Evolutionary conservation across 2,797 vertebrate species (phyloP).

Genomic region (Vultur gryphus): DNA sequence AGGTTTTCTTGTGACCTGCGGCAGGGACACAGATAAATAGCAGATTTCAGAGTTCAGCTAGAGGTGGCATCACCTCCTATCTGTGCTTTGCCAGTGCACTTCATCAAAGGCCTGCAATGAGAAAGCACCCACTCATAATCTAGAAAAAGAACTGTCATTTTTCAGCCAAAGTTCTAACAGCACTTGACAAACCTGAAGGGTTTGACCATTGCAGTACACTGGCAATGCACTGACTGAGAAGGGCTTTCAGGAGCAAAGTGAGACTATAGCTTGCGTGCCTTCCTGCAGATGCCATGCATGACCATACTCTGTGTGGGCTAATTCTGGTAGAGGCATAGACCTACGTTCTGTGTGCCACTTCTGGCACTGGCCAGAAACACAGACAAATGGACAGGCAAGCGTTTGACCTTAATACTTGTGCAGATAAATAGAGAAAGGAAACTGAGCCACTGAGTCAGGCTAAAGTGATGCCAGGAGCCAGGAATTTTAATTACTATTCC

Average conservation of each 20-base stretch:
- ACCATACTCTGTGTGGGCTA: rapidly evolving
- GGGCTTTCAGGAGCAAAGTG: not conserved
- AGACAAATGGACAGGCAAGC: not conserved
- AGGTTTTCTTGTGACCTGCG: not conserved
- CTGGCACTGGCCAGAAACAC: not conserved
- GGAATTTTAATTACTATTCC: not conserved
- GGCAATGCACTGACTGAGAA: not conserved
- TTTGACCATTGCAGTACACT: rapidly evolving
- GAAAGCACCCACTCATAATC: not conserved
- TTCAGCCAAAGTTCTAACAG: not conserved
- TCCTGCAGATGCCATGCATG: rapidly evolving
- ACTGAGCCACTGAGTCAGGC: not conserved
- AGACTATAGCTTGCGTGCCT: not conserved
- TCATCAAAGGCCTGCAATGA: not conserved
- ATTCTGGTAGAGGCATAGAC: not conserved
- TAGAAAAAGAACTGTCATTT: not conserved
- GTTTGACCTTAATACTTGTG: not conserved
- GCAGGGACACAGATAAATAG: not conserved
- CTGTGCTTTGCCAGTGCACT: not conserved
- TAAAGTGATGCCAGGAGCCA: not conserved
- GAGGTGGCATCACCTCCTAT: not conserved
- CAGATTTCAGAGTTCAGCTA: not conserved
- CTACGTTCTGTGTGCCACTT: not conserved
- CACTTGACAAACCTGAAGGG: not conserved
- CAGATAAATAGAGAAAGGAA: not conserved